Percentiles rank a stretch among this genome's conserved stretches.
Evolutionary conservation across 2,113 vertebrate species (phyloP).

Genomic region (Martes martes): DNA sequence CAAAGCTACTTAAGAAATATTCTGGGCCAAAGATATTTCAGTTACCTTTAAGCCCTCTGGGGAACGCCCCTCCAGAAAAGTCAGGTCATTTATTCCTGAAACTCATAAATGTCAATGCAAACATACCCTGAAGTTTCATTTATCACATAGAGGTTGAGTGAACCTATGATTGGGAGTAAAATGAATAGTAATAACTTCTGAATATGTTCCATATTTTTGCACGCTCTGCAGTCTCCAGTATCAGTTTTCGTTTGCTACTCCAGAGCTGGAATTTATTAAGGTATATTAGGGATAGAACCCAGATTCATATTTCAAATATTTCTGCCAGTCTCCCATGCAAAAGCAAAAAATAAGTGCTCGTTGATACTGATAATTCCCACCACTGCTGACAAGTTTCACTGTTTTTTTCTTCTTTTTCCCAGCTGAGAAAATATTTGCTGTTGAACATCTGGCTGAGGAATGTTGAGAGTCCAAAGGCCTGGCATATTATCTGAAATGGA

Average conservation of each 20-base stretch:
- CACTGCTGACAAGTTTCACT: conserved; percentile 72
- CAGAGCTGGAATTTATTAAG: conserved; percentile 79
- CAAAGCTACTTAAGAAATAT: conserved; percentile 60
- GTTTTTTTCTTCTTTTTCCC: conserved; percentile 79
- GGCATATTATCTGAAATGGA: conserved; percentile 65
- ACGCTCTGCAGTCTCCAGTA: conserved; percentile 31
- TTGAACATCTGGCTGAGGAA: conserved; percentile 82
- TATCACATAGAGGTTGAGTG: conserved; percentile 66
- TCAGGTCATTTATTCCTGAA: conserved; percentile 63
- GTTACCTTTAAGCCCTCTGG: conserved; percentile 54
- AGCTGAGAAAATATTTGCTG: conserved; percentile 90
- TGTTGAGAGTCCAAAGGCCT: conserved; percentile 56
- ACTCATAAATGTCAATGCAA: conserved; percentile 66
- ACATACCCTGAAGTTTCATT: conserved; percentile 65
- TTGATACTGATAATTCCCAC: conserved; percentile 80
- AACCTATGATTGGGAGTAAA: conserved; percentile 67
- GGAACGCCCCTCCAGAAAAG: conserved; percentile 9
- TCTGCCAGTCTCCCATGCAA: conserved; percentile 73
- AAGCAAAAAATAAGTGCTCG: conserved; percentile 78
- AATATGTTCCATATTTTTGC: conserved; percentile 74
- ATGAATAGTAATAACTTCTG: conserved; percentile 73
- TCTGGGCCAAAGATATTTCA: conserved; percentile 30
- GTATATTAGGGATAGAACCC: conserved; percentile 73
- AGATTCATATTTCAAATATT: conserved; percentile 80
- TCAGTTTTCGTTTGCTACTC: conserved; percentile 71